Evolutionary conservation across 92 coral and sea anemone species (phyloP), one percentile per base, ranked within the genome.

Genomic region (Hydrozoanthus gracilis): DNA sequence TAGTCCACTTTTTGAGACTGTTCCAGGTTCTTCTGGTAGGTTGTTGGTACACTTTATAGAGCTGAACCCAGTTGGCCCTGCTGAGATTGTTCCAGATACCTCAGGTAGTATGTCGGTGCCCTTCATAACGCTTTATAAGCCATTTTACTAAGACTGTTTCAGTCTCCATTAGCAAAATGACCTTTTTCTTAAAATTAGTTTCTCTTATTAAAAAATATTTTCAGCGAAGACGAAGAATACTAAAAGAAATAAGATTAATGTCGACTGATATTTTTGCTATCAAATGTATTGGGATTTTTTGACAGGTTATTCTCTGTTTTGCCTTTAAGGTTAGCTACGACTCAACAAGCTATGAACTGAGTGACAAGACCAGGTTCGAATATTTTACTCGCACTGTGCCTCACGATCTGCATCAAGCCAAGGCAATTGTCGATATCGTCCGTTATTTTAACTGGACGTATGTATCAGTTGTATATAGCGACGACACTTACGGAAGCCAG

Each of bases 331-430:
- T 96, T 7, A 96, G 99, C 69, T 96, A 92, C 67, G 94, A 90
- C 64, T 95, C 99, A 39, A 92, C 98, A 14, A 96, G 98, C 35
- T 83, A 90, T 39, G 94, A 94, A 16, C 88, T 96, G 86, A 96
- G 96, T 76, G 98, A 96, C 85, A 96, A 96, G 71, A 90, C 87
- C 54, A 88, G 91, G 49, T 96, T 91, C 82, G 92, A 90, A 78
- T 96, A 89, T 83, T 96, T 96, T 83, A 92, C 98, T 44, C 96
- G 99, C 17, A 96, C 98, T 3, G 92, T 95, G 16, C 98, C 99
- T 0, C 95, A 93, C 51, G 99, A 96, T 76, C 87, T 88, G 79
- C 91, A 91, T 56, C 98, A 95, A 71, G 98, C 96, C 11, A 91
- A 90, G 76, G 99, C 98, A 1, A 92, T 96, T 5, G 88, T 91